Evolutionary conservation across 2,888 invertebrate genomes (phyloP).

Genomic region (Lepidocyrtoides sp.): DNA sequence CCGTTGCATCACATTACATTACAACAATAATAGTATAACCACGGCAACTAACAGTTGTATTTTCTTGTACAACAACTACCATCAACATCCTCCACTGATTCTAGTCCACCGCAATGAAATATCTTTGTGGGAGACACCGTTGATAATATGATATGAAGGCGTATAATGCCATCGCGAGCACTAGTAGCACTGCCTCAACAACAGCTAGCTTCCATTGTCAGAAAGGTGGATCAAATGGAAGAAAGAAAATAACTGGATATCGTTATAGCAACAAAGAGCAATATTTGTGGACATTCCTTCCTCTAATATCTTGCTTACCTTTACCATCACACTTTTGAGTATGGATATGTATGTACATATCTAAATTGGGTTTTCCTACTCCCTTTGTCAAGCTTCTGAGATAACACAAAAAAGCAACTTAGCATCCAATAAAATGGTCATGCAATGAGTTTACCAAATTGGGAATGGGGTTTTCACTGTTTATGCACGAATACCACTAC

Average conservation of each 20-base stretch:
- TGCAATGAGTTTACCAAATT: constrained; percentile 50
- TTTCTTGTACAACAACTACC: not conserved
- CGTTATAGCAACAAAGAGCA: not conserved
- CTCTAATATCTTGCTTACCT: not conserved
- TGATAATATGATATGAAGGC: not conserved
- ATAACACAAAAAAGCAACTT: constrained; percentile 48
- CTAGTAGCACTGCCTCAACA: not conserved
- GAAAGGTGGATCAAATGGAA: constrained; percentile 1
- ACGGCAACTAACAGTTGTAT: not conserved
- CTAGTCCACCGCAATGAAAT: not conserved
- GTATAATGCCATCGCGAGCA: not conserved
- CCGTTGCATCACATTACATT: not conserved
- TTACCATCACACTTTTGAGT: not conserved
- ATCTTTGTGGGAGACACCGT: not conserved
- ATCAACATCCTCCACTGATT: not conserved
- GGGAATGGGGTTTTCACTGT: not conserved
- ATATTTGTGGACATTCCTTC: not conserved
- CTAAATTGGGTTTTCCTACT: constrained; percentile 33
- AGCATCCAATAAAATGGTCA: constrained; percentile 58
- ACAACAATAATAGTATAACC: not conserved
- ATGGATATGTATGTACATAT: not conserved
- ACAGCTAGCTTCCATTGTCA: not conserved
- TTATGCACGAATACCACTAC: not conserved
- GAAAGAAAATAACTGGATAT: not conserved
- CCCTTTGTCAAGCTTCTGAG: constrained; percentile 56